Base-by-base conservation (phyloP, 2,797 vertebrate species). In the Muscicapa comitata region DNA sequence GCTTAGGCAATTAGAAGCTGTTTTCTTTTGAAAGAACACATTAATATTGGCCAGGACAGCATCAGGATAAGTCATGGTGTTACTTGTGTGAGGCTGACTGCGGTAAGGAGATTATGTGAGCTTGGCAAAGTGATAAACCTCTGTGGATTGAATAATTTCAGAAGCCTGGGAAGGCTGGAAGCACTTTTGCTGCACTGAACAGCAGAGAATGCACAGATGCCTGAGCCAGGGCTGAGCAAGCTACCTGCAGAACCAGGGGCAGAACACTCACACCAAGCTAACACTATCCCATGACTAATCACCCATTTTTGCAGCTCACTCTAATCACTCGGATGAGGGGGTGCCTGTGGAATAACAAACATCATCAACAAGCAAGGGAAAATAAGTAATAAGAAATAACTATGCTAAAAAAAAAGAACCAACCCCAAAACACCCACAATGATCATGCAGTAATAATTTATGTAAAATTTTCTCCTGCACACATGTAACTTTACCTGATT, bases 1-100 rank as follows among this genome's bases (percentile, higher is more conserved):
- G 90, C 91, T 95, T 75, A 94, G 89, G 90, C 96, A 97, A 97
- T 96, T 95, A 97, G 93, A 96, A 89, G 79, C 88, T 91, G 88
- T 93, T 97, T 97, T 95, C 94, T 79, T 94, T 88, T 71, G 63
- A 89, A 90, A 74, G 65, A 92, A 80, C 23, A 51, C 68, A 51
- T 90, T 93, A 90, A 95, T 94, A 95, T 87, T 96, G 95, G 90
- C 93, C 86, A 90, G 91, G 88, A 93, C 25, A 65, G 74, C 55
- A n/a, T 20, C 68, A 61, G 80, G 77, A 42, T 92, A 94, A 94
- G 18, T 80, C 77, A 23, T 40, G 35, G n/a, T 67, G 57, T 87
- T 93, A 77, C 84, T 85, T 74, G 75, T 87, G 74, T 43, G 81
- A 95, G 86, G 83, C 72, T 89, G 75, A 45, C 81, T 13, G 15